These are phyloP conservation scores for Diorhabda sublineata DNA, from an alignment of 1,140 invertebrate species.

Conservation along the genomic window DNA sequence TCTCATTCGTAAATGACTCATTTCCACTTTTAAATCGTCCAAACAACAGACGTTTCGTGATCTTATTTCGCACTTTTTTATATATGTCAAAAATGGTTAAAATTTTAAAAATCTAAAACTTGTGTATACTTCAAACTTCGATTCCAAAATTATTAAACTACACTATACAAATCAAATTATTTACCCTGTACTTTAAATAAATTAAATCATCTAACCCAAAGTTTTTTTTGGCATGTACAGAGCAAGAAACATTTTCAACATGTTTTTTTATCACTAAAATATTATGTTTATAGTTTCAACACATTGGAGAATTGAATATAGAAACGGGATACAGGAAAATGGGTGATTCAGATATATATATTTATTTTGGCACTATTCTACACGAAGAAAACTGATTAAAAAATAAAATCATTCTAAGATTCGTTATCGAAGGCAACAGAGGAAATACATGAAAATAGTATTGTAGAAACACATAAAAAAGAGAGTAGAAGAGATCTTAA, in stretches of 20 bases:
- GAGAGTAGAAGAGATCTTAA: too few species aligned
- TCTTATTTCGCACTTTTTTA: too few species aligned
- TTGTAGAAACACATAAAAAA: too few species aligned
- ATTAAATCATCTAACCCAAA: neutral
- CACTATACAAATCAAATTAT: neutral
- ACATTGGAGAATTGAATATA: constrained; percentile 1
- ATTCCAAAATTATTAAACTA: neutral
- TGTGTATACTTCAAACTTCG: neutral
- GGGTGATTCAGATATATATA: neutral
- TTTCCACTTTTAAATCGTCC: too few species aligned
- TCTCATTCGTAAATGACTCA: too few species aligned
- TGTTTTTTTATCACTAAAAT: neutral
- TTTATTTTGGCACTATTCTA: constrained; percentile 1
- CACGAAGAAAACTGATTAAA: neutral
- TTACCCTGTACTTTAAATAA: constrained; percentile 1
- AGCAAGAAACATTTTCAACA: neutral
- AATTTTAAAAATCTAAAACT: too few species aligned
- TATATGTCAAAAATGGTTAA: too few species aligned
- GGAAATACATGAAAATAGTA: too few species aligned
- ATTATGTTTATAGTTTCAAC: neutral
- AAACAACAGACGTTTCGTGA: too few species aligned
- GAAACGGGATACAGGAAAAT: neutral
- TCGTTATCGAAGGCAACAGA: too few species aligned
- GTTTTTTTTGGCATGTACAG: neutral
- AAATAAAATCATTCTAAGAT: too few species aligned